Base-by-base conservation (phyloP, 2,888 invertebrate genomes). In the Pantelozetes paolii region DNA sequence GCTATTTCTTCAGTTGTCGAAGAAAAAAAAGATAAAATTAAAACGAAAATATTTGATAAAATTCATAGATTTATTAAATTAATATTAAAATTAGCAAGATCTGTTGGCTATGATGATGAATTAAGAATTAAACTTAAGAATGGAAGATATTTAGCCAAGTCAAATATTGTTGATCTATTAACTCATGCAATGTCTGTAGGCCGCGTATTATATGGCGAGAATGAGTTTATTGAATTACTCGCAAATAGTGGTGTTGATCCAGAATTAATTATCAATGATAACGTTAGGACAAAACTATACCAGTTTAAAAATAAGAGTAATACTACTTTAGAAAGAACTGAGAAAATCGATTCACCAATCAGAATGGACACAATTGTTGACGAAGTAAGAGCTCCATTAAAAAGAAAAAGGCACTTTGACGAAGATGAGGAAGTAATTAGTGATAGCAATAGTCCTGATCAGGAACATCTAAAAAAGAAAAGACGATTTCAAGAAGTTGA, bases 191-290 rank as follows among this genome's bases (percentile, higher is more conserved):
- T 45, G 42, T 40, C 32, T 6, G 36, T 32, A 9, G 42, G 57
- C 0, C 54, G 45, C 18, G 26, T 57, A 3, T 13, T 57, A 8
- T 32, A 23, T 48, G 71, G 57, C 5, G 28, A 57, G 20, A 57
- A 54, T 1, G 70, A 70, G n/a, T 74, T 74, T 28, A 45, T 74
- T 28, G 30, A 71, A 26, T 15, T 74, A 1, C 54, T 74, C 6
- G 28, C 36, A n/a, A 42, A 32, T 20, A 18, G 23, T 13, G 71
- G 26, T 2, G 70, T 74, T 23, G 59, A 54, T 18, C 59, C 71
- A 1, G 42, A 70, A 5, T 30, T 70, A 23, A 59, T 74, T 2
- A 40, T 57, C 9, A 74, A 74, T 42, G 40, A 40, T 8, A 71
- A 74, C 36, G 54, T 74, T 6, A 57, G 36, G 23, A 8, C 1